Percentiles rank a stretch among this genome's conserved stretches.
Conservation (phyloP, 64 coral and sea anemone genomes). For the Astreopora myriophthalma region DNA sequence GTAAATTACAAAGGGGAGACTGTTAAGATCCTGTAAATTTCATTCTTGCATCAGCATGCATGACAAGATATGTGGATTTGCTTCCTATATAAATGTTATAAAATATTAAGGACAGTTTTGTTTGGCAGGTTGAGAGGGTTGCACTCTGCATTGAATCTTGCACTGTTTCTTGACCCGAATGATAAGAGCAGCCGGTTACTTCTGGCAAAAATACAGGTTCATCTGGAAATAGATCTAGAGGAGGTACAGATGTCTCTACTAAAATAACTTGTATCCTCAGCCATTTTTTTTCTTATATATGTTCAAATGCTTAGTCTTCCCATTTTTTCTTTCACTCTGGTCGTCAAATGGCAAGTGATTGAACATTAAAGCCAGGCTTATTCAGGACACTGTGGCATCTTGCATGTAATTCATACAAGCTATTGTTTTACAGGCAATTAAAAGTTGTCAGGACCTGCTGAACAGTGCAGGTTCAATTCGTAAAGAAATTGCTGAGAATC, state of each 20-base stretch:
- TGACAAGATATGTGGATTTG: too few species aligned
- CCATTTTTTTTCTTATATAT: neutral
- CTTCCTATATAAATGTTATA: too few species aligned
- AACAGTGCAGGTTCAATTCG: neutral
- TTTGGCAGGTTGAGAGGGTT: constrained; percentile 70
- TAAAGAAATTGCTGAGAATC: neutral
- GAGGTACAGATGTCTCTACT: constrained; percentile 63
- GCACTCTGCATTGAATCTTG: constrained; percentile 62
- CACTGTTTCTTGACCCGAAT: constrained; percentile 55
- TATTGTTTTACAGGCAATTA: neutral
- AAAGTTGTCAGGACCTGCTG: neutral
- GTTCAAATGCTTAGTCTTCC: too few species aligned
- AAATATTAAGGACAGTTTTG: neutral
- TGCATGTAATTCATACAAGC: neutral
- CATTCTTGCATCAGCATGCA: too few species aligned
- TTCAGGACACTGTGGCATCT: too few species aligned
- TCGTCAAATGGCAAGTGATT: too few species aligned
- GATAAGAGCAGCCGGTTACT: constrained; percentile 60
- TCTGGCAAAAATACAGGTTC: constrained; percentile 65
- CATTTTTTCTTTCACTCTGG: too few species aligned
- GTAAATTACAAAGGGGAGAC: too few species aligned
- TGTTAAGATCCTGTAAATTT: too few species aligned
- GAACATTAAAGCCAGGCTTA: too few species aligned
- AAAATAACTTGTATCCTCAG: too few species aligned
- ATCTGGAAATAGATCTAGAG: constrained; percentile 78